Evolutionary conservation across 1,140 invertebrate genomes (phyloP).

Genomic region (Pomacea maculata): DNA sequence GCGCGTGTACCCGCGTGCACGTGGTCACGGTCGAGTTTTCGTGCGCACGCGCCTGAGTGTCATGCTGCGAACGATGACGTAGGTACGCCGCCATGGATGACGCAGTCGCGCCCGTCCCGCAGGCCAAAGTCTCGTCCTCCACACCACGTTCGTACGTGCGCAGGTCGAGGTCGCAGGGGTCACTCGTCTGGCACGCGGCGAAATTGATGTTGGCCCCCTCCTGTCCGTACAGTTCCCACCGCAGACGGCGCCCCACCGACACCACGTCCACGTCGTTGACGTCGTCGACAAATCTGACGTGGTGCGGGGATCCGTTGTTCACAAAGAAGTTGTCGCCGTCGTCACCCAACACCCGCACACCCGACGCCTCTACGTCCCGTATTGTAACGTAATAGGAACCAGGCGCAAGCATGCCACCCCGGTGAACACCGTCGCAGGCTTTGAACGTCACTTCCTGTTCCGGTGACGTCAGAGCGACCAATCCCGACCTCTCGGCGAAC

Average conservation of each 20-base stretch:
- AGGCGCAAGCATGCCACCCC: neutral
- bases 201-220: slow-evolving; percentile 36
- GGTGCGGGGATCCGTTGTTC: slow-evolving; percentile 36
- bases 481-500: slow-evolving; percentile 18
- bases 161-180: neutral
- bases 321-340: slow-evolving; percentile 27
- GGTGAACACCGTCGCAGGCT: slow-evolving; percentile 30
- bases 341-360: slow-evolving; percentile 2
- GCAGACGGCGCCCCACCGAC: slow-evolving; percentile 17
- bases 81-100: slow-evolving; percentile 24
- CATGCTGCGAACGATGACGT: neutral
- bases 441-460: slow-evolving; percentile 17
- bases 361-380: slow-evolving; percentile 1
- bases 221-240: slow-evolving; percentile 14
- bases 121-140: slow-evolving; percentile 39
- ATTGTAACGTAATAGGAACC: slow-evolving; percentile 23
- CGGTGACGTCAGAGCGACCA: neutral
- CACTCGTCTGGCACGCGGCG: neutral
- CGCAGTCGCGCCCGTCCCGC: slow-evolving; percentile 37
- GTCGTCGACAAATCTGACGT: slow-evolving; percentile 26
- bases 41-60: neutral
- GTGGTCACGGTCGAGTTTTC: neutral
- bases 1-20: neutral
- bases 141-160: slow-evolving; percentile 43
- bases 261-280: slow-evolving; percentile 18